Base-by-base conservation (phyloP, 2,888 invertebrate genomes). In the Neoascia interrupta region DNA sequence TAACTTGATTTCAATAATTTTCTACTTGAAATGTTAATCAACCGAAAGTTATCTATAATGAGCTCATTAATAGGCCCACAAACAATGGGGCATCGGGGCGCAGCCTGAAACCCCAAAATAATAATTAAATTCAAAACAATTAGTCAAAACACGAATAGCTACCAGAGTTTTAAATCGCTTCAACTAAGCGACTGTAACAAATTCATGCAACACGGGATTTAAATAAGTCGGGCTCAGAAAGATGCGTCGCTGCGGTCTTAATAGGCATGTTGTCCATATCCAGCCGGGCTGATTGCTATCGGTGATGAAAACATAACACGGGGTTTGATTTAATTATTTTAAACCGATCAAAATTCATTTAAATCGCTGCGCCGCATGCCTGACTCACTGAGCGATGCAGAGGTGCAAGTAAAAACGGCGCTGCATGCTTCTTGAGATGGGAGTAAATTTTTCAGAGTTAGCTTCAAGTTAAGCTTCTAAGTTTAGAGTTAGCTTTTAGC, bases 1-100 rank as follows among this genome's bases (percentile, higher is more conserved):
- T 39, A 39, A 58, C 70, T 64, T 76, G 53, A 76, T 70, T 76
- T 76, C 64, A 64, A 70, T 76, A 76, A 76, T 76, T 64, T 70
- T 70, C 75, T 37, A 70, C 70, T 70, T 64, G 64, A 70, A 70
- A 70, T 64, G 70, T 58, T 53, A 70, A 76, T 76, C 64, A 70
- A 70, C 16, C 49, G 43, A 64, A 28, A 23, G 45, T 51, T 64
- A 58, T 58, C 70, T 64, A 76, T 31, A 8, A 64, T 70, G 76
- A 63, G 54, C 58, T 70, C 58, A 75, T 75, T 63, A 69, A 43
- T 31, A 39, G 23, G 58, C 37, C 37, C 45, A 56, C 66, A 66
- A 51, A 41, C 45, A 66, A 28, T 63, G 21, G 36, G 11, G 19
- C 34, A 21, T 23, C 28, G 5, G 45, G 37, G 49, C 21, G 36